A percentile compares a stretch with the other conserved stretches of the same genome.
These are phyloP conservation scores for Willisornis vidua DNA, from an alignment of 2,113 vertebrate genomes.

Conservation along the genomic window DNA sequence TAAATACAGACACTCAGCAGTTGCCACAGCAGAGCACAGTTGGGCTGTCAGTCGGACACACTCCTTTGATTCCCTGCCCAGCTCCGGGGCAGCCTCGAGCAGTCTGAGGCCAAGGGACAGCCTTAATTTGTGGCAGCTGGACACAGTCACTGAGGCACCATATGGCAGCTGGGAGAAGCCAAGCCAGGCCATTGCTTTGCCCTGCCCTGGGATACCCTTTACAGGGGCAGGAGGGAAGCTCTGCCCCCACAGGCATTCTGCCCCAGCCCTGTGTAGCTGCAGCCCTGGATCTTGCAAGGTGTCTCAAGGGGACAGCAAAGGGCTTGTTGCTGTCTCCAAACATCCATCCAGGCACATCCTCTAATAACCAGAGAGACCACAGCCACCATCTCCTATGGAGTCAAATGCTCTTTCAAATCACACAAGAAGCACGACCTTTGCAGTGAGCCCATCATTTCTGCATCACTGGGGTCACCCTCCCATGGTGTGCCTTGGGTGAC, in stretches of 20 bases:
- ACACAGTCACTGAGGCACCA: not conserved
- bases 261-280: not conserved
- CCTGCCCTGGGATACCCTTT: slow-evolving; percentile 30
- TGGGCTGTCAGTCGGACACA: fast-evolving
- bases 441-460: not conserved
- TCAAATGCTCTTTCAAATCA: not conserved
- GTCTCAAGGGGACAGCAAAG: not conserved
- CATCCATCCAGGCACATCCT: not conserved
- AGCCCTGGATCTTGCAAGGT: not conserved
- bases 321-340: not conserved
- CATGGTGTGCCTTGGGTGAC: not conserved
- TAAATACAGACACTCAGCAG: not conserved
- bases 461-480: not conserved
- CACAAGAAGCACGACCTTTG: not conserved
- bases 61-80: slow-evolving; percentile 36
- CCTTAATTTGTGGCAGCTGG: slow-evolving; percentile 56
- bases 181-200: not conserved
- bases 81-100: slow-evolving; percentile 10
- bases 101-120: not conserved
- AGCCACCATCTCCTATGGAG: not conserved
- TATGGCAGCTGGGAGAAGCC: slow-evolving; percentile 9
- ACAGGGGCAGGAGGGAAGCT: not conserved
- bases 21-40: fast-evolving
- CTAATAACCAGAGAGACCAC: not conserved
- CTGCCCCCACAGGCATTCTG: not conserved